Evolutionary conservation across 2,797 vertebrate genomes (phyloP), one percentile per base, ranked within the genome.

Genomic region (Melanotaenia boesemani): DNA sequence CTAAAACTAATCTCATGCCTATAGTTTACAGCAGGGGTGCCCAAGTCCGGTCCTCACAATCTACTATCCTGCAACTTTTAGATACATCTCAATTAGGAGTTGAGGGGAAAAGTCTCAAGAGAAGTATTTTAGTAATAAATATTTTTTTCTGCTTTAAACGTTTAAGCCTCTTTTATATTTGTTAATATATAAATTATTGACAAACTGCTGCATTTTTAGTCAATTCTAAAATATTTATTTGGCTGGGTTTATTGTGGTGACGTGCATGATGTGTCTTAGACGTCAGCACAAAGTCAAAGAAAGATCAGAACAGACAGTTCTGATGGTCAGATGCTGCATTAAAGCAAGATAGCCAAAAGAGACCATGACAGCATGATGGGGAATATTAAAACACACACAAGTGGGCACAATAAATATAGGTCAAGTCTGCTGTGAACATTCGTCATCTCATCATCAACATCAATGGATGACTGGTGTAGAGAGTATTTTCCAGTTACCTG

Each of bases 401-500:
- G n/a, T 22, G n/a, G n/a, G 48, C n/a, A 12, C 3, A 50, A n/a
- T 50, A n/a, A 50, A 22, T 8, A 22, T 50, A n/a, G n/a, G 11
- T 50, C 48, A 50, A 6, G 12, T 28, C 4, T 13, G 9, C 26
- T 67, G n/a, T 4, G 37, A 50, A 50, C n/a, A 22, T 11, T 22
- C 44, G 18, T 48, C 44, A 48, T 15, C 20, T n/a, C 48, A 10
- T 50, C 10, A 48, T 44, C 41, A 44, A 44, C 41, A 13, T 56
- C 52, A 7, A 22, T 20, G 0, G 1, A 30, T 46, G 56, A 6
- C 28, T 57, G 52, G 44, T 20, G 1, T 13, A 12, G 11, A 12
- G 8, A 18, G 18, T 63, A 2, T 4, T 22, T 37, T 54, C 57
- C 28, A 89, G 95, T 85, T 78, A 99, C 98, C 96, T 99, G 98